Conservation (phyloP, 2,113 vertebrate species). For the Callithrix jacchus region DNA sequence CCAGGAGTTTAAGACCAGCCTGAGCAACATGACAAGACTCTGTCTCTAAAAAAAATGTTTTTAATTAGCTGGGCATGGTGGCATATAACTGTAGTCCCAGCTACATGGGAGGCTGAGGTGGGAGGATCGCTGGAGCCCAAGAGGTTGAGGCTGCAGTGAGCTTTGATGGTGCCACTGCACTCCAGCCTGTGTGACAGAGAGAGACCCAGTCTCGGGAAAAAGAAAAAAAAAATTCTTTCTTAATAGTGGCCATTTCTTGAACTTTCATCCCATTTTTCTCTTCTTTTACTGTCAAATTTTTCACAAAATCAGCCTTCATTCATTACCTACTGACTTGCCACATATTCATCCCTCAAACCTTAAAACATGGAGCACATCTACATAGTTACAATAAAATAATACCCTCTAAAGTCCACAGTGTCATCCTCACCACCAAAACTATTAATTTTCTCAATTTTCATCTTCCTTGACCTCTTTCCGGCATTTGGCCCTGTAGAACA, state of each 20-base stretch:
- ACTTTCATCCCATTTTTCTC: background rate
- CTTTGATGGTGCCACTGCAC: too few species aligned
- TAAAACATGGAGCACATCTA: background rate
- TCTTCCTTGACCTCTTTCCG: background rate
- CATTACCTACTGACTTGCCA: background rate
- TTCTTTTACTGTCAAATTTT: background rate
- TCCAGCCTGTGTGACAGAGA: too few species aligned
- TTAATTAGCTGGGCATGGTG: too few species aligned
- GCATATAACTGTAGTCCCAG: too few species aligned
- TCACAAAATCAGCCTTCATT: slow-evolving; percentile 21
- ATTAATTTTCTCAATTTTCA: background rate
- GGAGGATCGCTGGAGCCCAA: too few species aligned
- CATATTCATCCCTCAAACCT: background rate
- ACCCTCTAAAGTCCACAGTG: background rate
- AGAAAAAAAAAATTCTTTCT: background rate
- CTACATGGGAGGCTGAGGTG: too few species aligned
- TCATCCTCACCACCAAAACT: background rate
- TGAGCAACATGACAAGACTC: too few species aligned
- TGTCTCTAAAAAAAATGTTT: too few species aligned
- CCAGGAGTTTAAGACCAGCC: too few species aligned
- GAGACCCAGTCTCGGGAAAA: too few species aligned
- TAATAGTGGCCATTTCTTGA: background rate
- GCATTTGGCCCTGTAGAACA: background rate
- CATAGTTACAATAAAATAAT: background rate
- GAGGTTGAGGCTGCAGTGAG: too few species aligned